A percentile compares a stretch with the other conserved stretches of the same genome.
These are phyloP conservation scores for Guaruba guarouba DNA, from an alignment of 2,113 vertebrate species.

Conservation along the genomic window DNA sequence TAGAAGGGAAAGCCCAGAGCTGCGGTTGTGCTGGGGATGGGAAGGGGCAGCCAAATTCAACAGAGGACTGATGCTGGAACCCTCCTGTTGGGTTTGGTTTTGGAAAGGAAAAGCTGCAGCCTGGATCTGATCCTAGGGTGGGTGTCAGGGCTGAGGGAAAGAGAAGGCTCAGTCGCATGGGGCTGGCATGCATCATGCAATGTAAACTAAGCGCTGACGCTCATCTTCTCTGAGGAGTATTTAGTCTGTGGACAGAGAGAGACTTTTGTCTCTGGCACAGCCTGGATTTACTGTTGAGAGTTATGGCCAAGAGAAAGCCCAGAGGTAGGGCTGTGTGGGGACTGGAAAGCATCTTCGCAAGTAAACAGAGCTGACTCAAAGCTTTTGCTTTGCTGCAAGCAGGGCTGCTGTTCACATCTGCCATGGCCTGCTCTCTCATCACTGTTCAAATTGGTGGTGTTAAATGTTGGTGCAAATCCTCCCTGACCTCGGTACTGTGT, in stretches of 20 bases:
- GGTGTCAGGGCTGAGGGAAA: neutral
- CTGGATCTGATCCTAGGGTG: neutral
- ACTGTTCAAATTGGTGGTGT: accelerated
- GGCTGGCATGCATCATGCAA: neutral
- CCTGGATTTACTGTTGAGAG: neutral
- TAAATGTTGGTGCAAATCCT: neutral
- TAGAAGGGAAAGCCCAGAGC: neutral
- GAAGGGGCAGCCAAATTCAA: neutral
- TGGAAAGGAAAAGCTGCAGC: neutral
- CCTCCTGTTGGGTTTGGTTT: neutral
- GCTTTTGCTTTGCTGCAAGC: neutral
- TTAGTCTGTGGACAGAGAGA: neutral
- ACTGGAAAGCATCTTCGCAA: neutral
- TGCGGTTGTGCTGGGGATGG: neutral
- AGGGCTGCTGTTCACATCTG: neutral
- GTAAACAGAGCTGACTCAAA: neutral
- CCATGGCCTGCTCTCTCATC: neutral
- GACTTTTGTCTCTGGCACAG: neutral
- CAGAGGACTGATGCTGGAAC: neutral
- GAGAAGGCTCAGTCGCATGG: neutral
- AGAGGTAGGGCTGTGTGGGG: neutral
- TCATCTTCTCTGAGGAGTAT: neutral
- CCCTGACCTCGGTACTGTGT: neutral
- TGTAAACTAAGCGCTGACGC: neutral
- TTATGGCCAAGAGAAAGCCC: neutral